Conservation (phyloP, 2,113 vertebrate species). For the Stomatorhinus ivindoensis region DNA sequence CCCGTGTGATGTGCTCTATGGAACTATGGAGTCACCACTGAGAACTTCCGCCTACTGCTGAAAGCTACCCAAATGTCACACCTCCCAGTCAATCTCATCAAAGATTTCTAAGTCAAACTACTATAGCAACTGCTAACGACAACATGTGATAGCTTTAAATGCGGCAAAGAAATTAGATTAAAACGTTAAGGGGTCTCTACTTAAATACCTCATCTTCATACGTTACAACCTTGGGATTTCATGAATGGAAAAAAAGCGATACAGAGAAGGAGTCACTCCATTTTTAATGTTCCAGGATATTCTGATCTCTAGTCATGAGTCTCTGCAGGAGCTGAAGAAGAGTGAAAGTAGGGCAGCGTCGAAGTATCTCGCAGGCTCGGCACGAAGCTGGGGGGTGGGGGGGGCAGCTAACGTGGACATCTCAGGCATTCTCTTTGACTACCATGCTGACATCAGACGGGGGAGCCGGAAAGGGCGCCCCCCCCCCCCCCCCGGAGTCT, state of each 20-base stretch:
- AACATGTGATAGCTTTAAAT: background rate
- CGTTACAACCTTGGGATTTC: background rate
- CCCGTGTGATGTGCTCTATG: background rate
- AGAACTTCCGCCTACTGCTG: background rate
- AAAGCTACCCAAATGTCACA: background rate
- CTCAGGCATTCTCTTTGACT: conserved; percentile 21
- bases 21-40: background rate
- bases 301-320: conserved; percentile 6
- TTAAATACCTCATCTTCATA: background rate
- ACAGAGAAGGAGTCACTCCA: background rate
- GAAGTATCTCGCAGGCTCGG: background rate
- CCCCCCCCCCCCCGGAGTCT: background rate
- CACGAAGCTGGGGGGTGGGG: background rate
- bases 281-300: background rate
- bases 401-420: background rate
- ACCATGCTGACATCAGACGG: background rate
- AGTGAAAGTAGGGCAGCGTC: background rate
- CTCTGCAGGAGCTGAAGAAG: background rate
- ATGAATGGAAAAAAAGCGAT: background rate
- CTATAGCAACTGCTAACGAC: background rate
- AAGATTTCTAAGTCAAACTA: background rate
- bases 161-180: background rate
- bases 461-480: background rate
- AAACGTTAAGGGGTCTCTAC: background rate
- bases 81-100: background rate